phyloP scores from a whole-genome alignment of 2,797 vertebrate species.

The Hephaestus fuliginosus region DNA sequence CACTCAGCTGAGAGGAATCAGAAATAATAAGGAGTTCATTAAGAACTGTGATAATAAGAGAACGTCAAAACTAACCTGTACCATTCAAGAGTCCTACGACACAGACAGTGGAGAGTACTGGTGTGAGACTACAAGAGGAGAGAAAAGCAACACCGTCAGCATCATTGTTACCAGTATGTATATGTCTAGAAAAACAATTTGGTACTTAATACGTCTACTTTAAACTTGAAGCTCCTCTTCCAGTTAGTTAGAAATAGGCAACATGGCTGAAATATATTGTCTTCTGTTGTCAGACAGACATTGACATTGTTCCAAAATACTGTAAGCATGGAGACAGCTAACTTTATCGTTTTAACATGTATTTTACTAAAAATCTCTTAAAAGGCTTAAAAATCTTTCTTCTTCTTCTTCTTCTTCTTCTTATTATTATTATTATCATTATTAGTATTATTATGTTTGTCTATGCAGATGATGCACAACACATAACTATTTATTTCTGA shows the following conservation, averaged over 20 bases:
- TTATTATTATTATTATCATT: no score
- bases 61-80: fast-evolving
- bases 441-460: no score
- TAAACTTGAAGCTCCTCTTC: not conserved
- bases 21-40: not conserved
- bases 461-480: no score
- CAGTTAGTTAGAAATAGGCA: not conserved
- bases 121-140: not conserved
- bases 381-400: no score
- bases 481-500: no score
- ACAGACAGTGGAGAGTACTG: slow-evolving; percentile 13
- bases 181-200: no score
- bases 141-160: not conserved
- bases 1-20: not conserved
- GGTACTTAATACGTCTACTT: not conserved
- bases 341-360: no score
- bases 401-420: no score
- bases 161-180: slow-evolving; percentile 17
- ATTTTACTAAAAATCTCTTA: no score
- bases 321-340: no score
- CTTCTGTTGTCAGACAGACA: no score
- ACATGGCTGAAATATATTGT: not conserved
- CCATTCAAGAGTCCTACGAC: not conserved
- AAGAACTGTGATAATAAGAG: fast-evolving
- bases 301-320: no score